Evolutionary conservation across 30 jellyfish, hydroid and myxozoan species (phyloP), one percentile per base, ranked within the genome.

Genomic region (Cassiopea xamachana): DNA sequence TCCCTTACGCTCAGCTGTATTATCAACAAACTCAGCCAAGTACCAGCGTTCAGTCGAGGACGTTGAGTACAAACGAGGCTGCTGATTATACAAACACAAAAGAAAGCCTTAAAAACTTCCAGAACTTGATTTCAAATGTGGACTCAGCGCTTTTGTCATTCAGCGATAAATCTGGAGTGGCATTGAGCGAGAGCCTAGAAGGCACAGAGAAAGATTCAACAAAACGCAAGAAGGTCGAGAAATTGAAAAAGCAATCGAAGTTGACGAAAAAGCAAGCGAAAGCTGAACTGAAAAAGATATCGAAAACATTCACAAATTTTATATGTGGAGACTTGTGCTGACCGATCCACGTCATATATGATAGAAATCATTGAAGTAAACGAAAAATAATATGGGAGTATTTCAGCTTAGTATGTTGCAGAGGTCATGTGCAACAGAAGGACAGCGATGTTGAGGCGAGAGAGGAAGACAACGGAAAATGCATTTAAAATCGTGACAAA

Each of bases 81-180:
- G 50, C 50, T 13, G 18, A 8, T n/a, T 19, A 60, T 2, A 68
- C 1, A 2, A 70, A 12, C 16, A 74, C 69, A 7, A 86, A 86
- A 61, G 80, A 44, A 77, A 76, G 93, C 67, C 80, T 86, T 87
- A 47, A 86, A 27, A 84, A 62, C 14, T 86, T 86, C 64, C 82
- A 76, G 9, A 67, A 68, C 19, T n/a, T 86, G 64, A 69, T 86
- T 60, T 59, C 93, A 1, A 78, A 75, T 44, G 93, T 86, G 50
- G 89, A 86, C 69, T 86, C 93, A 1, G 93, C 93, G 10, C 68
- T 86, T 1, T 77, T 86, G 14, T 86, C 93, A 17, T 86, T 73
- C 77, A 47, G 83, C 1, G 85, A 86, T 12, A 48, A 76, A 60
- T 47, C 85, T 1, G 93, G 93, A 12, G 93, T 86, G 12, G 64